Base-by-base conservation (phyloP, 2,113 vertebrate species). In the Alethe diademata region DNA sequence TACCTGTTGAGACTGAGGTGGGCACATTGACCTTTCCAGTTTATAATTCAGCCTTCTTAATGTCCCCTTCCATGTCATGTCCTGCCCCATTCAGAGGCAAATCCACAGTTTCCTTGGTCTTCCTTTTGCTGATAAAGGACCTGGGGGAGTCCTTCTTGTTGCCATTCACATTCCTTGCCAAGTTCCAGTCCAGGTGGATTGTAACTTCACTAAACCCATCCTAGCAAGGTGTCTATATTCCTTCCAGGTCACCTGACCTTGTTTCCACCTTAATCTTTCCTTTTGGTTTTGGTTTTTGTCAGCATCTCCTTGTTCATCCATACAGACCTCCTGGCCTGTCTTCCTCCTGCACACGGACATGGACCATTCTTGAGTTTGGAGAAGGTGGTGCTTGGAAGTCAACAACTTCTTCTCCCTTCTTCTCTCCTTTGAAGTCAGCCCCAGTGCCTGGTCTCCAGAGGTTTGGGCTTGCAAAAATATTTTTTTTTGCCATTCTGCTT, bases 381-480 rank as follows among this genome's bases (percentile, higher is more conserved):
- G 36, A 33, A 67, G 8, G 7, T 19, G 8, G 15, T 26, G 11
- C 15, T 36, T 50, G 45, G 31, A 74, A 95, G 65, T 29, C 45
- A 74, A 31, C 0, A 0, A 7, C 5, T 69, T n/a, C 9, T 56
- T 19, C 11, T 70, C 3, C 10, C 13, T 4, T 35, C 26, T 74
- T 62, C 15, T 48, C 43, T 84, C 45, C 33, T 79, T 58, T 10
- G 7, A 67, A 71, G 18, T 13, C 6, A 2, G 22, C 12, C 8
- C 42, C 16, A 3, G 22, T 28, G 7, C 35, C 42, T 66, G 29
- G 5, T 58, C 8, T 82, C 33, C 20, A 38, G 18, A 40, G 22
- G 9, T 51, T 29, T 4, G 3, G 25, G 29, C 19, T 14, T 82
- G 20, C 33, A 78, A 61, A 31, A 24, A 33, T 22, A 35, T 24